A percentile compares a stretch with the other conserved stretches of the same genome.
Evolutionary conservation across 1,140 invertebrate species (phyloP).

Genomic region (Polyergus mexicanus): DNA sequence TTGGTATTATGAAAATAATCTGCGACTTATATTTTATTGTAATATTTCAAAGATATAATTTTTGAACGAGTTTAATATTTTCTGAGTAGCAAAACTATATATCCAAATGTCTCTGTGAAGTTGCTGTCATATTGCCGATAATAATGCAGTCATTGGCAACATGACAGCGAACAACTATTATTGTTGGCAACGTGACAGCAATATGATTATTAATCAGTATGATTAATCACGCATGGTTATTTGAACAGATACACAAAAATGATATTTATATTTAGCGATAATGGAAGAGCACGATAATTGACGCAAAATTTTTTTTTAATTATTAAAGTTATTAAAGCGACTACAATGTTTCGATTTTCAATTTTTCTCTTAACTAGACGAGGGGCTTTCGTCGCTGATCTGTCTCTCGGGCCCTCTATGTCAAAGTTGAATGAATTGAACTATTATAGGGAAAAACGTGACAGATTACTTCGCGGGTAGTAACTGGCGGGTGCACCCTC

Average conservation of each 20-base stretch:
- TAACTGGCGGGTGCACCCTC: conserved; percentile 96
- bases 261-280: background rate
- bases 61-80: background rate
- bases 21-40: background rate
- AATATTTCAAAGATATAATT: background rate
- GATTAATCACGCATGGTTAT: too few relatives aligned
- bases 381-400: conserved; percentile 53
- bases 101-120: too few relatives aligned
- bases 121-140: too few relatives aligned
- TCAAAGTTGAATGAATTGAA: conserved; percentile 69
- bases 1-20: background rate
- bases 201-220: too few relatives aligned
- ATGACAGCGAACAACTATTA: too few relatives aligned
- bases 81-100: too few relatives aligned
- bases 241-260: background rate
- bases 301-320: background rate
- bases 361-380: background rate
- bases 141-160: too few relatives aligned
- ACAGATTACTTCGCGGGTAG: conserved; percentile 90
- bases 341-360: conserved; percentile 10
- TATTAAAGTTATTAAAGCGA: background rate
- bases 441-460: conserved; percentile 87
- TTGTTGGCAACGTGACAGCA: too few relatives aligned
- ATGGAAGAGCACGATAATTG: background rate
- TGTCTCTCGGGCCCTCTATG: background rate